Conservation (phyloP, 2,113 vertebrate genomes). For the Lamprotornis superbus region DNA sequence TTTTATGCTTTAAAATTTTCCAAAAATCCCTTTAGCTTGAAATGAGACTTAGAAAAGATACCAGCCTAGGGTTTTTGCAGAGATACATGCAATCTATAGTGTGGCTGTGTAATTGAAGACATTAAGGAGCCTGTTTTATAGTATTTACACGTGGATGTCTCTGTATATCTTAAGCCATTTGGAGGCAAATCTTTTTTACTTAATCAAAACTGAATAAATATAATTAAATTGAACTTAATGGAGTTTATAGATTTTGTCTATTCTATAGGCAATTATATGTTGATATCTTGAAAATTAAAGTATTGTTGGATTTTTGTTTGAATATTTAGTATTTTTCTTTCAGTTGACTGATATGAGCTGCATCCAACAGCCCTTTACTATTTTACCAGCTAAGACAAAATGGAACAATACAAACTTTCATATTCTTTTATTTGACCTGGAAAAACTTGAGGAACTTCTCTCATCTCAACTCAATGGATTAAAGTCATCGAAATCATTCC, state of each 20-base stretch:
- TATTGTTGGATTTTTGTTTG: background rate
- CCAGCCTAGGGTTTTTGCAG: background rate
- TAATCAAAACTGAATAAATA: background rate
- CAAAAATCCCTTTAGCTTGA: background rate
- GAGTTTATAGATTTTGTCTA: background rate
- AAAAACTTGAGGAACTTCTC: constrained; percentile 71
- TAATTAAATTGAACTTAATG: background rate
- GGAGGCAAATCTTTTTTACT: background rate
- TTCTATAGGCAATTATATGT: background rate
- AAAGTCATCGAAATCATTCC: constrained; percentile 62
- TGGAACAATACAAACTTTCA: constrained; percentile 68
- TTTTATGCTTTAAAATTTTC: background rate
- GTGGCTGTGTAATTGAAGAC: background rate
- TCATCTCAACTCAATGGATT: constrained; percentile 6
- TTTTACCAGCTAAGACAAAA: constrained; percentile 69
- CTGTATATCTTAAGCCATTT: background rate
- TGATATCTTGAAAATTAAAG: background rate
- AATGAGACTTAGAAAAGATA: background rate
- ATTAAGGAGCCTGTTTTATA: background rate
- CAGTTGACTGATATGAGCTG: constrained; percentile 11
- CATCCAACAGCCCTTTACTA: constrained; percentile 56
- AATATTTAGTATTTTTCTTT: background rate
- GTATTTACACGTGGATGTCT: background rate
- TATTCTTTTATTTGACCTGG: constrained; percentile 77
- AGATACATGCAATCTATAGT: background rate